Evolutionary conservation across 2,888 invertebrate species (phyloP).

Genomic region (Thereva nobilitata): DNA sequence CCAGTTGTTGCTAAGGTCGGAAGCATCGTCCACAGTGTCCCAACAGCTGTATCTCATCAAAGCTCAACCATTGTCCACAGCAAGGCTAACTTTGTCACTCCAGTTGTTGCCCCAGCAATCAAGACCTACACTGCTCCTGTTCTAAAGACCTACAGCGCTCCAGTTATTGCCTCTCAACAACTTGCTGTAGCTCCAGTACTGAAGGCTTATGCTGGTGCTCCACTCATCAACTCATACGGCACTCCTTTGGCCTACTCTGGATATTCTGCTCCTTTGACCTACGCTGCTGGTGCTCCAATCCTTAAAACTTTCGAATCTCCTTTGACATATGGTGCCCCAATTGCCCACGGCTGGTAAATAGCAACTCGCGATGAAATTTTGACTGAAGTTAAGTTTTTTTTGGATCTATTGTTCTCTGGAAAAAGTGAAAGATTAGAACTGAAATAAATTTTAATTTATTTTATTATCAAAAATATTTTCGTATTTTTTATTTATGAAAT

Average conservation of each 20-base stretch:
- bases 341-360: conserved; percentile 26
- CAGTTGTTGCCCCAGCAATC: conserved; percentile 42
- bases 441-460: conserved; percentile 28
- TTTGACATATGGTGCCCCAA: not conserved
- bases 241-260: conserved; percentile 8
- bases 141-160: conserved; percentile 29
- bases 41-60: conserved; percentile 59
- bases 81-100: conserved; percentile 49
- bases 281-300: too few species aligned
- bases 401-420: conserved; percentile 27
- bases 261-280: too few species aligned
- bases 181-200: conserved; percentile 10
- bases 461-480: not conserved
- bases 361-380: not conserved
- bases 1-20: conserved; percentile 43
- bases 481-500: not conserved
- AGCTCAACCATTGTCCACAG: conserved; percentile 58
- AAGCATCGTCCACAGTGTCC: conserved; percentile 41
- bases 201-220: not conserved
- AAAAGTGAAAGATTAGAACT: conserved; percentile 22
- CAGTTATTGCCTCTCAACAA: conserved; percentile 15
- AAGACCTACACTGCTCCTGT: conserved; percentile 37
- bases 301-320: too few species aligned
- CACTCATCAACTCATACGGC: not conserved
- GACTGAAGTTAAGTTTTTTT: not conserved